phyloP scores from a whole-genome alignment of 2,113 vertebrate genomes.

The Cichladusa arquata region DNA sequence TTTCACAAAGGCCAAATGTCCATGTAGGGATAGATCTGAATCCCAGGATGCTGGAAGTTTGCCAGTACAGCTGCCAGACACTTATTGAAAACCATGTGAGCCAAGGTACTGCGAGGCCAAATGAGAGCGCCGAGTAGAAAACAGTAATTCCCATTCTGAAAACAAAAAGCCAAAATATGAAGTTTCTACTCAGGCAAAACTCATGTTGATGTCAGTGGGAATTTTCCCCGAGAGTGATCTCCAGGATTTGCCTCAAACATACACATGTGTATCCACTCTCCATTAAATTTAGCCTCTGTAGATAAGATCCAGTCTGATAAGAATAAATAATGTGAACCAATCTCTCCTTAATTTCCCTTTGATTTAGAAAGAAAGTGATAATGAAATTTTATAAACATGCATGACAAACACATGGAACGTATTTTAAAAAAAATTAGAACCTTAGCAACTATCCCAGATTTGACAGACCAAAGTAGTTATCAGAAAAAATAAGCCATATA shows the following conservation, averaged over 20 bases:
- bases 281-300: neutral
- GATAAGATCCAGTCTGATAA: neutral
- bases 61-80: constrained; percentile 55
- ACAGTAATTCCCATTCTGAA: neutral
- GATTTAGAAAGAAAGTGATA: neutral
- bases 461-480: neutral
- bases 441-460: neutral
- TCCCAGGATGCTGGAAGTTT: neutral
- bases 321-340: neutral
- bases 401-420: neutral
- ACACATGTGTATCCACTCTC: neutral
- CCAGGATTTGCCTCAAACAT: neutral
- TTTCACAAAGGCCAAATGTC: constrained; percentile 36
- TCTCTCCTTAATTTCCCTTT: neutral
- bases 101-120: constrained; percentile 45
- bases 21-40: constrained; percentile 35
- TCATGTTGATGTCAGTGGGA: neutral
- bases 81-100: constrained; percentile 58
- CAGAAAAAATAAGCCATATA: neutral
- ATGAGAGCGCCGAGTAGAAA: constrained; percentile 28
- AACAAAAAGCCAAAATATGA: constrained; percentile 4
- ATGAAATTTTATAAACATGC: neutral
- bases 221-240: neutral
- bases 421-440: neutral
- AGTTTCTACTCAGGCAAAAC: neutral